phyloP scores from a whole-genome alignment of 2,888 invertebrate species.

The Oxycera nigricornis region DNA sequence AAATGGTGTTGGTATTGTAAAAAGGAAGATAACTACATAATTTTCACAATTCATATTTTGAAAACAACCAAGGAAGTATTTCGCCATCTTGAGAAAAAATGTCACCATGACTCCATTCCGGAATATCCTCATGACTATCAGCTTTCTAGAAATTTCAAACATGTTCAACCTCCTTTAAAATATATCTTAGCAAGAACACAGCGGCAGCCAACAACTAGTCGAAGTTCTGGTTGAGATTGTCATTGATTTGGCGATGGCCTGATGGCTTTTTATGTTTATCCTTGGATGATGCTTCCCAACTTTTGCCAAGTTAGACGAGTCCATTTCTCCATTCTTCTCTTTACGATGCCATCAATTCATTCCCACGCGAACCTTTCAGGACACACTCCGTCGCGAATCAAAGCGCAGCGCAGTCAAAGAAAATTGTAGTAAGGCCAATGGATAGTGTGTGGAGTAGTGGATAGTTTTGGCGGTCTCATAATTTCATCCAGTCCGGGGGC shows the following conservation, averaged over 20 bases:
- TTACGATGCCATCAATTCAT: slow-evolving; percentile 15
- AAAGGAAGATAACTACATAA: too few relatives aligned
- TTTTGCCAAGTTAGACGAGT: slow-evolving; percentile 22
- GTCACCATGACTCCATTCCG: too few relatives aligned
- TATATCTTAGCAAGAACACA: background rate
- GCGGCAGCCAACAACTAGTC: background rate
- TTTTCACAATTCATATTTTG: too few relatives aligned
- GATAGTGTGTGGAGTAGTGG: background rate
- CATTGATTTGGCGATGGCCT: background rate
- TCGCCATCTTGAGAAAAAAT: too few relatives aligned
- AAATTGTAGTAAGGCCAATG: background rate
- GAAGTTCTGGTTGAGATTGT: background rate
- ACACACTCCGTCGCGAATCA: background rate
- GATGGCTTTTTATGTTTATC: slow-evolving; percentile 10
- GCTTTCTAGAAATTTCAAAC: too few relatives aligned
- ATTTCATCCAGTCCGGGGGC: background rate
- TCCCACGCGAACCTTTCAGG: slow-evolving; percentile 23
- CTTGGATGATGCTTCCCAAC: slow-evolving; percentile 12
- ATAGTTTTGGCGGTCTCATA: slow-evolving; percentile 21
- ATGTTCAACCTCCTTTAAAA: too few relatives aligned
- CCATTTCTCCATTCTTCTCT: slow-evolving; percentile 18
- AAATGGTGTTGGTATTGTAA: too few relatives aligned
- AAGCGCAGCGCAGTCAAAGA: background rate
- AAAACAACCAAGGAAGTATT: too few relatives aligned
- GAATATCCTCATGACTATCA: too few relatives aligned